Base-by-base conservation (phyloP, 2,113 vertebrate genomes). In the Cariama cristata region DNA sequence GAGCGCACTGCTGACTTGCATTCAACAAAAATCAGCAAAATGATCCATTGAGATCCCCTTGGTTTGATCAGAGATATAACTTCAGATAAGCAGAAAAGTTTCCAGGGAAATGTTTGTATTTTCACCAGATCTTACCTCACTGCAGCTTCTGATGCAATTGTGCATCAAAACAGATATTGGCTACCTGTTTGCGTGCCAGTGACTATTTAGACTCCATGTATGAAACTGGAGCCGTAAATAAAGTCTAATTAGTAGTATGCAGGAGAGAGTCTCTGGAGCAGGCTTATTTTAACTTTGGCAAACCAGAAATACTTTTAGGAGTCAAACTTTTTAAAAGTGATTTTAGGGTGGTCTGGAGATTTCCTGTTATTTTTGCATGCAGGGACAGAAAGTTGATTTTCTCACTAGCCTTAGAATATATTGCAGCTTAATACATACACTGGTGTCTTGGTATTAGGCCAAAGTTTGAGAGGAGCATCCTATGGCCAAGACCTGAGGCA, bases 1-100 rank as follows among this genome's bases (percentile, higher is more conserved):
- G 87, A 89, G 80, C 0, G 16, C 80, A 33, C 91, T 94, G 75
- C 90, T 84, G 84, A 40, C 59, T 62, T 6, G 0, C 0, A 0
- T 24, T 73, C 59, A 49, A 23, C 26, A 49, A 44, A 62, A 68
- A 64, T 9, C n/a, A 28, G 8, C 35, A 33, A 8, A 42, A 60
- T 4, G 24, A 38, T 33, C 67, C 30, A 1, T 2, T 47, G 35
- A 56, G 22, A 27, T 52, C 15, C 21, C 42, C 18, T 63, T 4
- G 0, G 32, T 4, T 92, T 55, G 12, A 22, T 53, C 53, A 53
- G 22, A 30, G 6, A 5, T 53, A 4, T 20, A 35, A 21, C 30
- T 80, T 83, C 53, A 49, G 12, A 30, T 24, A 73, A 89, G 28
- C 33, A 71, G 40, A 35, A 44, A 69, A 14, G 16, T 80, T 74